Evolutionary conservation across 2,797 vertebrate species (phyloP), one percentile per base, ranked within the genome.

Genomic region (Danio tinwini): DNA sequence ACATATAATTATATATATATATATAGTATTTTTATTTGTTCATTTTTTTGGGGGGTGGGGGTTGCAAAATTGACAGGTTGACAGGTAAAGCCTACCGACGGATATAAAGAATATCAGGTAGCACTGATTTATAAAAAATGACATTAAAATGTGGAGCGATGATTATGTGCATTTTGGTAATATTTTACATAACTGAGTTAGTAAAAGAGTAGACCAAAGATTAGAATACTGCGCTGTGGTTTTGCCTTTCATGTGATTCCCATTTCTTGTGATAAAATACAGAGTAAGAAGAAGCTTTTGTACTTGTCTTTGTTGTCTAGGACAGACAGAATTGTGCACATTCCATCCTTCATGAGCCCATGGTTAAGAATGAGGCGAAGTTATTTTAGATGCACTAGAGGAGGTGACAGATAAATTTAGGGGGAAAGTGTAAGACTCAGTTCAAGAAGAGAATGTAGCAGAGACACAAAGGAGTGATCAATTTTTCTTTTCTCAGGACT

Each of bases 401-500:
- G 37, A 68, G 45, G 63, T 62, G 47, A 67, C 9, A 29, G 39
- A 71, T 55, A 50, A 47, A 62, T 52, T 17, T 63, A 61, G 45
- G 5, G 14, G 42, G 19, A 50, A 40, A 58, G 10, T 56, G 49
- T 40, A 56, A 11, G 47, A 59, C 61, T 58, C 7, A 4, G 64
- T 42, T 50, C 7, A 40, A 29, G 10, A 70, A 45, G 39, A 55
- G 39, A 78, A 75, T 50, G 55, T 44, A 61, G 55, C 13, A 69
- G 19, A 59, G 11, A 59, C 53, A 55, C 47, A 55, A 76, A 63
- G 55, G 65, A 47, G 19, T 55, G 56, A 78, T 78, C 29, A 59
- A 73, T 80, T 63, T 80, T 44, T 75, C 10, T 45, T 73, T 80
- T 63, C 49, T 64, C 52, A 64, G 69, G 19, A 53, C 45, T 53